phyloP scores from a whole-genome alignment of 2,113 vertebrate species.

The Halcyon senegalensis region DNA sequence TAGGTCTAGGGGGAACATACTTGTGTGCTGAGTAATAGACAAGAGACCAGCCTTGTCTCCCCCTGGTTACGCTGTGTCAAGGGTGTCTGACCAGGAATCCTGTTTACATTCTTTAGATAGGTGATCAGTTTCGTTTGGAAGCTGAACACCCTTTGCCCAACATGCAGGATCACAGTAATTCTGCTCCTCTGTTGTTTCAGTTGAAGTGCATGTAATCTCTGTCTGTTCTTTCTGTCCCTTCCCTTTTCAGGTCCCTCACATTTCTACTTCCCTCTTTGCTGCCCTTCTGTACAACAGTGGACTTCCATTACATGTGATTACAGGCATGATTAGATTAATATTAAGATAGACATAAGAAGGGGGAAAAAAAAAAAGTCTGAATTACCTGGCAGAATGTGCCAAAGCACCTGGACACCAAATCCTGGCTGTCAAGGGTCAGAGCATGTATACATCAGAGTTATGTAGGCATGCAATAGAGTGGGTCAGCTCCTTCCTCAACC shows the following conservation, averaged over 20 bases:
- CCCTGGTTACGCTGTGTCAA: background rate
- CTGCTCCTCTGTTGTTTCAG: background rate
- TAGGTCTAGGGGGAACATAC: background rate
- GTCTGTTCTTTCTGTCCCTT: background rate
- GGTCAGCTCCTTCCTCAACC: background rate
- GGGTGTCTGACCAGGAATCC: background rate
- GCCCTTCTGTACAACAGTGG: background rate
- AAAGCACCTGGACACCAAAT: background rate
- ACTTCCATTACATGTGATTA: background rate
- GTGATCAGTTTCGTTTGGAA: background rate
- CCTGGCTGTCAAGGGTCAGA: background rate
- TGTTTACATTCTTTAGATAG: constrained; percentile 7
- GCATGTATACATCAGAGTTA: background rate
- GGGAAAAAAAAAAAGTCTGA: background rate
- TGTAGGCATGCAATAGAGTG: background rate
- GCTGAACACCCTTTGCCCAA: background rate
- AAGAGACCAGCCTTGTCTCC: background rate
- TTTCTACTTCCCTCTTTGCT: background rate
- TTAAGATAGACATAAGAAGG: background rate
- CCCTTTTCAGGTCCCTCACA: background rate
- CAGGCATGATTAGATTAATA: background rate
- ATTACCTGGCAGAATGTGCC: background rate
- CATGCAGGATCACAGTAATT: background rate
- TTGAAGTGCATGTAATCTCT: background rate
- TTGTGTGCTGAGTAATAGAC: background rate